These are phyloP conservation scores for Gobius niger DNA, from an alignment of 2,113 vertebrate genomes.

Conservation along the genomic window DNA sequence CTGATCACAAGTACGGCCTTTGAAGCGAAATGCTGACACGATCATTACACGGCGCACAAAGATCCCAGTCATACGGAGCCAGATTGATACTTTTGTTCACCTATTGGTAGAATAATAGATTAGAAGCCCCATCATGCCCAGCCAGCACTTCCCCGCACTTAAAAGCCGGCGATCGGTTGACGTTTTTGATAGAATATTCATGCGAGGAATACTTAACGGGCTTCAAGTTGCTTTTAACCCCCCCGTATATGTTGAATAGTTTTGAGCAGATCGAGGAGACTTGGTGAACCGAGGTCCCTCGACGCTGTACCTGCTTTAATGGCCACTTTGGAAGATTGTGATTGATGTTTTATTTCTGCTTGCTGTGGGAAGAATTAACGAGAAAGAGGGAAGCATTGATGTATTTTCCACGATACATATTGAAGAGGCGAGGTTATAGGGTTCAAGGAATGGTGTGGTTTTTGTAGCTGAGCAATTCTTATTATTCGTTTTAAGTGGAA, in stretches of 20 bases:
- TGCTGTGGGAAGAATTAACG: conserved; percentile 14
- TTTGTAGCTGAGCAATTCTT: no score
- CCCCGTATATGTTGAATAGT: conserved; percentile 37
- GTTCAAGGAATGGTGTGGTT: not conserved
- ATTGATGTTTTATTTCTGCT: conserved; percentile 24
- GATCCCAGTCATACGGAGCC: conserved; percentile 54
- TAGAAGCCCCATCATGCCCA: conserved; percentile 53
- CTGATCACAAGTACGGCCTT: conserved; percentile 70
- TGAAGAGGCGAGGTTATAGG: not conserved
- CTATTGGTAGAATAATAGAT: conserved; percentile 71
- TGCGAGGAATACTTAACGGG: conserved; percentile 56
- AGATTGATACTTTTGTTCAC: conserved; percentile 71
- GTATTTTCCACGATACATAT: not conserved
- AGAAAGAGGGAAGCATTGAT: conserved; percentile 6
- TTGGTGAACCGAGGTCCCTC: conserved; percentile 23
- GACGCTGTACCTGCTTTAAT: conserved; percentile 26
- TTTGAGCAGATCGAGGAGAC: conserved; percentile 27
- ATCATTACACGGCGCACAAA: conserved; percentile 70
- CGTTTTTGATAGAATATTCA: conserved; percentile 69
- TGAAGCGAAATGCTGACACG: conserved; percentile 76
- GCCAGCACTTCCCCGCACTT: conserved; percentile 62
- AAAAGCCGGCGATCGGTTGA: conserved; percentile 60
- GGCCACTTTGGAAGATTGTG: conserved; percentile 17
- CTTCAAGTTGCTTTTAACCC: conserved; percentile 44
- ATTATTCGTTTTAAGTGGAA: no score